Conservation (phyloP, 2,888 invertebrate genomes). For the Oxycera nigricornis region DNA sequence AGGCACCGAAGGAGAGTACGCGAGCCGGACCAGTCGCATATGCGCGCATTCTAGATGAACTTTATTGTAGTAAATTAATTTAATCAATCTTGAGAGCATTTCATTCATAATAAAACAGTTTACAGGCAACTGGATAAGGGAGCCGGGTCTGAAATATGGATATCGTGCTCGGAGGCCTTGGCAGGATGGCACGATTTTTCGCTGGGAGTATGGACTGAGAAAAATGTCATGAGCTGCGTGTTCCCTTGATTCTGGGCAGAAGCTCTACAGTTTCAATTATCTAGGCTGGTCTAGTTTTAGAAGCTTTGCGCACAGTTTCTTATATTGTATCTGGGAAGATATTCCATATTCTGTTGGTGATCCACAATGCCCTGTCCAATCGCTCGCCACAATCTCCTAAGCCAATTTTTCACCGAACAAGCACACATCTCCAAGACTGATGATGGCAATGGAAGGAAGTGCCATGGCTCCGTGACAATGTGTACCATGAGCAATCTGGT, state of each 20-base stretch:
- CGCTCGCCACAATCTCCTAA: not conserved
- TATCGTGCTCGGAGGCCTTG: not conserved
- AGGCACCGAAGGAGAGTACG: not conserved
- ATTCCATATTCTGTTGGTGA: too few species aligned
- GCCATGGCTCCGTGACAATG: not conserved
- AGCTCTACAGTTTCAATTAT: too few species aligned
- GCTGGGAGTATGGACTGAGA: too few species aligned
- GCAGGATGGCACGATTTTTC: not conserved
- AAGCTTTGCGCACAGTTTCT: too few species aligned
- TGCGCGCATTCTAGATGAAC: slow-evolving; percentile 24
- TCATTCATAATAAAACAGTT: slow-evolving; percentile 32
- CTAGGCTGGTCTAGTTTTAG: too few species aligned
- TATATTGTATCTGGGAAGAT: too few species aligned
- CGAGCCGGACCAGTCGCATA: not conserved
- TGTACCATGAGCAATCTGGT: slow-evolving; percentile 25
- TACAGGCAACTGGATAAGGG: not conserved
- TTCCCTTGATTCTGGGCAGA: too few species aligned
- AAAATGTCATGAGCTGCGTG: too few species aligned
- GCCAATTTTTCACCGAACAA: not conserved
- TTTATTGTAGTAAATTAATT: slow-evolving; percentile 31
- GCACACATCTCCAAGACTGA: not conserved
- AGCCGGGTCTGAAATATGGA: slow-evolving; percentile 18
- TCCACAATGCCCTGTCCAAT: too few species aligned
- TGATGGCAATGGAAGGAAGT: slow-evolving; percentile 13
- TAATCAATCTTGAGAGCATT: slow-evolving; percentile 28